Percentiles rank a stretch among this genome's conserved stretches.
Evolutionary conservation across 2,888 invertebrate species (phyloP).

Genomic region (Dicranocentrus wangi): DNA sequence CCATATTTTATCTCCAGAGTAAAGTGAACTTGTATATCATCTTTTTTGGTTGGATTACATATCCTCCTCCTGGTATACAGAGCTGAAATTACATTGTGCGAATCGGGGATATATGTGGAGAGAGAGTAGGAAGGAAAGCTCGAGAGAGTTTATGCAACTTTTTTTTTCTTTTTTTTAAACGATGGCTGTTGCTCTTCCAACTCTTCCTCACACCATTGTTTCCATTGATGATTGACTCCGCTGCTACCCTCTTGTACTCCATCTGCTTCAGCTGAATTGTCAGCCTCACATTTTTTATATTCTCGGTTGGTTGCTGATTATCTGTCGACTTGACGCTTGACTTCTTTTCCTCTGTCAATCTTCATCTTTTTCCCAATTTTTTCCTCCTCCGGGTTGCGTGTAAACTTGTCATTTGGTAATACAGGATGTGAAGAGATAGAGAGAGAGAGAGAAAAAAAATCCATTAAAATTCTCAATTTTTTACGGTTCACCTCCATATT

Average conservation of each 20-base stretch:
- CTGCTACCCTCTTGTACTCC: no score
- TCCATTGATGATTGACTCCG: no score
- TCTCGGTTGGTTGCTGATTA: background rate
- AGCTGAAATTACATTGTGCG: no score
- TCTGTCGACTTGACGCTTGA: conserved; percentile 20
- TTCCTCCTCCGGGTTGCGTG: background rate
- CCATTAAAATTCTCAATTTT: conserved; percentile 25
- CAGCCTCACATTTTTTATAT: no score
- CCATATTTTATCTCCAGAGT: conserved; percentile 29
- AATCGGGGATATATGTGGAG: background rate
- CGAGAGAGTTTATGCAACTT: background rate
- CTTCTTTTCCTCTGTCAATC: conserved; percentile 22
- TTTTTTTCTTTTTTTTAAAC: background rate
- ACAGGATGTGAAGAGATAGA: background rate
- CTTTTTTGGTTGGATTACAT: no score
- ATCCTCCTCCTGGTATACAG: no score
- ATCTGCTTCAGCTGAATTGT: background rate
- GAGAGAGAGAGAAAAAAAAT: background rate
- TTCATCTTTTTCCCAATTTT: conserved; percentile 15
- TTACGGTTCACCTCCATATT: conserved; percentile 6
- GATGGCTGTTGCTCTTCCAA: background rate
- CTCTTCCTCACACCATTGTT: no score
- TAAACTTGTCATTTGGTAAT: conserved; percentile 5
- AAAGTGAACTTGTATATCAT: conserved; percentile 10
- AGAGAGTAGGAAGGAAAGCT: background rate